Evolutionary conservation across 37 sponge, comb jelly and placozoan species (phyloP), one percentile per base, ranked within the genome.

Genomic region (Lycopodina hypogea): DNA sequence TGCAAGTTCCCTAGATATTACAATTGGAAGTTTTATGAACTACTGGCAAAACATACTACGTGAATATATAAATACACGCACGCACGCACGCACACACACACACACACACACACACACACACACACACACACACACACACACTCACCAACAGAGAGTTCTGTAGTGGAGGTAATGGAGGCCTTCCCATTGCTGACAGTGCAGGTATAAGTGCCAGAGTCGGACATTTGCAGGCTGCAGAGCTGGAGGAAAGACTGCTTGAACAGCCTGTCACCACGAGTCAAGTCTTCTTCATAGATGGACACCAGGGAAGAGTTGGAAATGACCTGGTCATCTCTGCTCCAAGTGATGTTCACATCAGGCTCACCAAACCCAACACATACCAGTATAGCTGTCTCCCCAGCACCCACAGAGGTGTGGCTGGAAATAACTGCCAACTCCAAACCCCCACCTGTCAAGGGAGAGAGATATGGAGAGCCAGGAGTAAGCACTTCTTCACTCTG

Each of bases 161-260:
- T 65, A 17, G 66, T 65, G 35, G 66, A 28, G 30, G 18, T 70
- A n/a, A 23, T n/a, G 11, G 45, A 22, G 4, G 70, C 3, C n/a
- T 4, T 2, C 2, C 45, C 70, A 70, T 53, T 73, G 26, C 35
- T 53, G 34, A 53, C 74, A 53, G 56, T 73, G 34, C 76, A 76
- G 57, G 26, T 56, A 32, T 79, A 79, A 37, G 28, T 11, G 2
- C 69, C 80, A 38, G 53, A 6, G 41, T 79, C 70, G 18, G 18
- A 33, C 17, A 30, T 26, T 56, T 53, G 36, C 28, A 81, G 73
- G 41, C 82, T 36, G 37, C 82, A 81, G 4, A 81, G 26, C 53
- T 81, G 73, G n/a, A 81, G 35, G 80, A 80, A 30, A 2, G 71
- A 70, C 57, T 70, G 70, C 14, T 34, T 36, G 60, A 80, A 80